phyloP scores from a whole-genome alignment of 2,888 invertebrate species.

The Nezara viridula region DNA sequence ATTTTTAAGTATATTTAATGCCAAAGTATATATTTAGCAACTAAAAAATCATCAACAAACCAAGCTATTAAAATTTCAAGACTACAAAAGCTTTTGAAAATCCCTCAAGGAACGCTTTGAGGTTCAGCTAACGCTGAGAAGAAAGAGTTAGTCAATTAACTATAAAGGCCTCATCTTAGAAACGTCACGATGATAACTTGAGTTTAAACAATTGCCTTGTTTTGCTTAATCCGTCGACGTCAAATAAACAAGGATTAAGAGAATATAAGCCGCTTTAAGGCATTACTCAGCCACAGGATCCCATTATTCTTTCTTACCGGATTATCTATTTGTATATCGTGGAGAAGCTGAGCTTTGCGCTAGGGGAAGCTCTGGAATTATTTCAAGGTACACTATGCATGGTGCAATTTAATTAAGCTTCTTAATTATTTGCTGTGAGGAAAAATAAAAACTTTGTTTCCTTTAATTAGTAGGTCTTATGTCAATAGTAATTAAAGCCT shows the following conservation, averaged over 20 bases:
- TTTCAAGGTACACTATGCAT: not conserved
- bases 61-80: too few species aligned
- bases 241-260: conserved; percentile 33
- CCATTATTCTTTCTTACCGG: conserved; percentile 7
- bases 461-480: not conserved
- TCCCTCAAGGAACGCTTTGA: too few species aligned
- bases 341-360: not conserved
- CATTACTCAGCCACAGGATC: conserved; percentile 6
- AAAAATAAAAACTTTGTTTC: not conserved
- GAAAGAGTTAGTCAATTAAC: too few species aligned
- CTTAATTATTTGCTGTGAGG: not conserved
- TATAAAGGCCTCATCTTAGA: not conserved
- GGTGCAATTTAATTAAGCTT: not conserved
- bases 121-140: too few species aligned
- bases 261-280: not conserved
- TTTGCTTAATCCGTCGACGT: conserved; percentile 17
- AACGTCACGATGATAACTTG: not conserved
- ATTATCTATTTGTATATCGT: conserved; percentile 30
- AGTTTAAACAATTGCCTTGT: not conserved
- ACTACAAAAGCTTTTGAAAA: too few species aligned
- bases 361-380: not conserved
- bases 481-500: not conserved
- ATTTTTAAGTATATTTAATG: too few species aligned
- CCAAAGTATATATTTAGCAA: too few species aligned
- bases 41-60: too few species aligned